These are phyloP conservation scores for Anser cygnoides DNA, from an alignment of 2,113 vertebrate genomes.

Conservation along the genomic window DNA sequence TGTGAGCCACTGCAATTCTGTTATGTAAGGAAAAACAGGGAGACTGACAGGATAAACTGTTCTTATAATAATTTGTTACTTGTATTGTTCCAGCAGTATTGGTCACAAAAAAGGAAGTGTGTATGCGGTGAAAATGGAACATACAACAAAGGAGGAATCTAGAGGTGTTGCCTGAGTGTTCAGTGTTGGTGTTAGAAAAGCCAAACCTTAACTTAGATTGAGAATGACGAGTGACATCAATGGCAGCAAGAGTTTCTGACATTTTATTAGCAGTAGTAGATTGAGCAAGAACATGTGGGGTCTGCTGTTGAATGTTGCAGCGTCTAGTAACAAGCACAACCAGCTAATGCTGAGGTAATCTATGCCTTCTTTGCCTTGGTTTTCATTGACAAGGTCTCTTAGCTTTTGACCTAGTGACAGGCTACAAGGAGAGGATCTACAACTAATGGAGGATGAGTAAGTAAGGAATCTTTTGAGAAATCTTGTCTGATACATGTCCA, in stretches of 20 bases:
- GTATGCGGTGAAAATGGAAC: not conserved
- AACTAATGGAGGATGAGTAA: not conserved
- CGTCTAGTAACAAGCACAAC: not conserved
- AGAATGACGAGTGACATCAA: not conserved
- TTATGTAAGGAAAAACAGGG: not conserved
- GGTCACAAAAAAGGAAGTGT: not conserved
- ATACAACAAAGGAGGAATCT: not conserved
- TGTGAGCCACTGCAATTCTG: not conserved
- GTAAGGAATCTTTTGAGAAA: not conserved
- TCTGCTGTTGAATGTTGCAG: not conserved
- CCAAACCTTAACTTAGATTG: not conserved
- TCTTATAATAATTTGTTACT: not conserved
- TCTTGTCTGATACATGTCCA: not conserved
- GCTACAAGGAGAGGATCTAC: not conserved
- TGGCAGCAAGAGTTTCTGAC: not conserved
- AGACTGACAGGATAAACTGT: not conserved
- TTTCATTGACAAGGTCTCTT: not conserved
- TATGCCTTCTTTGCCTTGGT: not conserved
- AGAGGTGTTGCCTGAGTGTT: not conserved
- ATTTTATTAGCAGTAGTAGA: not conserved
- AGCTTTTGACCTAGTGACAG: not conserved
- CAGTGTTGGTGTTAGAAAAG: not conserved
- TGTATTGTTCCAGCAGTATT: not conserved
- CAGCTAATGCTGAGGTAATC: not conserved
- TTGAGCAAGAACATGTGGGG: not conserved